phyloP scores from a whole-genome alignment of 1,140 invertebrate species.

The Danaus melanippus region DNA sequence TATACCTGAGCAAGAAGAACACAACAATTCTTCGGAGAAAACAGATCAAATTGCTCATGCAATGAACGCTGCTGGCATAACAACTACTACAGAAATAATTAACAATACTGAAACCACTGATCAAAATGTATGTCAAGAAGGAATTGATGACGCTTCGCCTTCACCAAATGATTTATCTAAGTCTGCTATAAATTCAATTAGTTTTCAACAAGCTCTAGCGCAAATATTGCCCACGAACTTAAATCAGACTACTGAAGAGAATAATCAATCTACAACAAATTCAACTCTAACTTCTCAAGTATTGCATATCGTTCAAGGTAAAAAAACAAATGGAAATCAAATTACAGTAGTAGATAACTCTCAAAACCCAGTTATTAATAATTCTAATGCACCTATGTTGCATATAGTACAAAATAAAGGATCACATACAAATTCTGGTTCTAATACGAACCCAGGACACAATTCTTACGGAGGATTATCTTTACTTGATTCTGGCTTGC shows the following conservation, averaged over 20 bases:
- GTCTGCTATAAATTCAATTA: slow-evolving; percentile 53
- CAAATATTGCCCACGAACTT: slow-evolving; percentile 65
- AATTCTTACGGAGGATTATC: slow-evolving; percentile 60
- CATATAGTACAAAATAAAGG: slow-evolving; percentile 68
- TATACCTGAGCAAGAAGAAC: slow-evolving; percentile 24
- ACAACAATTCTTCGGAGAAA: slow-evolving; percentile 45
- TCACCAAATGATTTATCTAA: slow-evolving; percentile 49
- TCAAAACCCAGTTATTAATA: slow-evolving; percentile 58
- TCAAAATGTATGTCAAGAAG: slow-evolving; percentile 42
- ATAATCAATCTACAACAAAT: slow-evolving; percentile 34
- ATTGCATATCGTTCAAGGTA: slow-evolving; percentile 69
- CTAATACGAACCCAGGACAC: slow-evolving; percentile 30
- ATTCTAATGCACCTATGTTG: slow-evolving; percentile 53
- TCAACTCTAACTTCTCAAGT: slow-evolving; percentile 50
- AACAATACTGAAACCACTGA: slow-evolving; percentile 38
- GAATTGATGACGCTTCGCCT: slow-evolving; percentile 20
- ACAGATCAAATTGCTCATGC: slow-evolving; percentile 61
- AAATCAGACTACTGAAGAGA: slow-evolving; percentile 55
- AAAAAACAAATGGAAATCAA: slow-evolving; percentile 54
- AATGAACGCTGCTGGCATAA: slow-evolving; percentile 60
- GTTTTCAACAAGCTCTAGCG: slow-evolving; percentile 65
- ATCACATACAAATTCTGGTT: slow-evolving; percentile 23
- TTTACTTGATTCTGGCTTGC: slow-evolving; percentile 57
- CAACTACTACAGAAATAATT: slow-evolving; percentile 36
- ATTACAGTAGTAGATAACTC: slow-evolving; percentile 59